Base-by-base conservation (phyloP, 2,888 invertebrate genomes). In the Hirtodrosophila duncani region DNA sequence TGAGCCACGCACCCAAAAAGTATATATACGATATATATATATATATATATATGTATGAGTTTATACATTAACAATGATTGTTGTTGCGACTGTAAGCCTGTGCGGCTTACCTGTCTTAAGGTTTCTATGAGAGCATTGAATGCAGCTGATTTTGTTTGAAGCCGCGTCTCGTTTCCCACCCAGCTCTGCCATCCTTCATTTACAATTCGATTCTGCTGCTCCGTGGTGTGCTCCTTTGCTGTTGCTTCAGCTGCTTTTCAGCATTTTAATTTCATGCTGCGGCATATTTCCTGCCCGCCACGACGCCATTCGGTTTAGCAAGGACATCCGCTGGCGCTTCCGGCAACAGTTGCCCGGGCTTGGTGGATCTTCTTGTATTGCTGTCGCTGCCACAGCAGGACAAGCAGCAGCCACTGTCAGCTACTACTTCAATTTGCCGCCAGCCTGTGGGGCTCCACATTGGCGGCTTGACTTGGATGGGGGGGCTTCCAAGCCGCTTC, bases 331-430 rank as follows among this genome's bases (percentile, higher is more conserved):
- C 34, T 48, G 53, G 57, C 55, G 65, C 63, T 81, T 77, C 81
- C 75, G 81, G 75, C 75, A 70, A 69, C 67, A 79, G 81, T 67
- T 81, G 81, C 71, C 79, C 75, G 59, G 70, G 67, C 57, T 70
- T 68, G 78, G 39, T 63, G 36, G 18, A 31, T 37, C 43, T 43
- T 43, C 53, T 37, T 30, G 30, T 29, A 20, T 29, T 18, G n/a
- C n/a, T n/a, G n/a, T n/a, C n/a, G n/a, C n/a, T n/a, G n/a, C n/a
- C n/a, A n/a, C n/a, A n/a, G n/a, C n/a, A n/a, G n/a, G n/a, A n/a
- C n/a, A n/a, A n/a, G n/a, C n/a, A n/a, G n/a, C n/a, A n/a, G n/a
- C n/a, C n/a, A n/a, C n/a, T n/a, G n/a, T n/a, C n/a, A n/a, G n/a
- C n/a, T n/a, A n/a, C n/a, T n/a, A n/a, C n/a, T n/a, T n/a, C n/a